These are phyloP conservation scores for Limnephilus auricula DNA, from an alignment of 2,888 invertebrate genomes.

Conservation along the genomic window DNA sequence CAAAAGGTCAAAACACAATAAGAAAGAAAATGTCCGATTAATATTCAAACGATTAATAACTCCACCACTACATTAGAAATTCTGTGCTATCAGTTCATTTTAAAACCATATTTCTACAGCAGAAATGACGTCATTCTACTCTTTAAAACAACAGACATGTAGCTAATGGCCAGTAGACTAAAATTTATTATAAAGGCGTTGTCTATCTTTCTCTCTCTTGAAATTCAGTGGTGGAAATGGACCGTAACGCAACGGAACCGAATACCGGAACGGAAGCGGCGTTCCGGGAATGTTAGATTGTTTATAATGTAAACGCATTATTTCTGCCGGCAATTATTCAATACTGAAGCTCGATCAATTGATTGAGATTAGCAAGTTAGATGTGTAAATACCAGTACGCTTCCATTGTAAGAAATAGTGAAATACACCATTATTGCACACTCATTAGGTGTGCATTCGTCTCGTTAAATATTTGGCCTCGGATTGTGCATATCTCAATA, in stretches of 20 bases:
- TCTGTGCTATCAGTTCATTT: background rate
- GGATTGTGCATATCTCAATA: background rate
- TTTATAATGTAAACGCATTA: background rate
- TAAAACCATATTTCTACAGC: background rate
- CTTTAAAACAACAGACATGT: background rate
- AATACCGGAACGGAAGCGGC: background rate
- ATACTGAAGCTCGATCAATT: background rate
- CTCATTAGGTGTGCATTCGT: background rate
- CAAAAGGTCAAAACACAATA: too few species aligned
- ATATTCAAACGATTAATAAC: too few species aligned
- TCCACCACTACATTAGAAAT: background rate
- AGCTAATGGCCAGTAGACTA: background rate
- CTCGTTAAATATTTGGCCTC: background rate
- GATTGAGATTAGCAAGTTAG: constrained; percentile 8
- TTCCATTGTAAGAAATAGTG: background rate
- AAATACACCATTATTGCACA: background rate
- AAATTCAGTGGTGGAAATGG: constrained; percentile 24
- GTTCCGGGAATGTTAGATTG: background rate
- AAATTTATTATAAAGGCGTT: background rate
- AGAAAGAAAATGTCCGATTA: too few species aligned
- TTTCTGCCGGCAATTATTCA: constrained; percentile 11
- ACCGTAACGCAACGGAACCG: constrained; percentile 8
- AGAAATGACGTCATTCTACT: constrained; percentile 12
- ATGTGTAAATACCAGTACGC: background rate
- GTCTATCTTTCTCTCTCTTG: constrained; percentile 3